These are phyloP conservation scores for Biston betularia DNA, from an alignment of 2,888 invertebrate species.

Conservation along the genomic window DNA sequence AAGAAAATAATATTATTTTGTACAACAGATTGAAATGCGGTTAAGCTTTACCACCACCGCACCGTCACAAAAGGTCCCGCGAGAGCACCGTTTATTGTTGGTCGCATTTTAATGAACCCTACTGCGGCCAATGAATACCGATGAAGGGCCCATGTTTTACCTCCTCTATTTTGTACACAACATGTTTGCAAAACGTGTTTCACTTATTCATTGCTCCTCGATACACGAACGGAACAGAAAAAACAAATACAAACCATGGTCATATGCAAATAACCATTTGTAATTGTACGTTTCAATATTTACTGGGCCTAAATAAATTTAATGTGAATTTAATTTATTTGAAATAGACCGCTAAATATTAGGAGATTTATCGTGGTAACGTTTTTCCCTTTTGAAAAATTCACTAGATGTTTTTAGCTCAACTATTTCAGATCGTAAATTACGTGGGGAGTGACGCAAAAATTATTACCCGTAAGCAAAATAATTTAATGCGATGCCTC, in stretches of 20 bases:
- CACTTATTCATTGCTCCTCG: conserved; percentile 44
- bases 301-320: conserved; percentile 15
- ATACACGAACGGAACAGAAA: conserved; percentile 21
- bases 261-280: conserved; percentile 40
- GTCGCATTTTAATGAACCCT: conserved; percentile 81
- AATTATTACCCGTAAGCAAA: conserved; percentile 75
- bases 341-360: not conserved
- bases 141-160: conserved; percentile 63
- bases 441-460: conserved; percentile 55
- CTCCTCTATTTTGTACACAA: conserved; percentile 52
- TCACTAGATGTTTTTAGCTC: conserved; percentile 1
- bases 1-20: conserved; percentile 63
- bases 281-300: conserved; percentile 38
- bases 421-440: conserved; percentile 57
- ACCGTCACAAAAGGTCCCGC: conserved; percentile 72
- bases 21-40: conserved; percentile 77
- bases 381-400: not conserved
- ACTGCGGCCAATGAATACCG: conserved; percentile 73
- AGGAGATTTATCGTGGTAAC: not conserved
- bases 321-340: not conserved
- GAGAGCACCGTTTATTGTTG: conserved; percentile 75
- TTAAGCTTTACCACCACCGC: conserved; percentile 66
- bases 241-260: conserved; percentile 37
- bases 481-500: conserved; percentile 75
- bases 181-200: conserved; percentile 54